Percentiles rank a stretch among this genome's conserved stretches.
Evolutionary conservation across 1,140 invertebrate genomes (phyloP).

Genomic region (Drosophila busckii): DNA sequence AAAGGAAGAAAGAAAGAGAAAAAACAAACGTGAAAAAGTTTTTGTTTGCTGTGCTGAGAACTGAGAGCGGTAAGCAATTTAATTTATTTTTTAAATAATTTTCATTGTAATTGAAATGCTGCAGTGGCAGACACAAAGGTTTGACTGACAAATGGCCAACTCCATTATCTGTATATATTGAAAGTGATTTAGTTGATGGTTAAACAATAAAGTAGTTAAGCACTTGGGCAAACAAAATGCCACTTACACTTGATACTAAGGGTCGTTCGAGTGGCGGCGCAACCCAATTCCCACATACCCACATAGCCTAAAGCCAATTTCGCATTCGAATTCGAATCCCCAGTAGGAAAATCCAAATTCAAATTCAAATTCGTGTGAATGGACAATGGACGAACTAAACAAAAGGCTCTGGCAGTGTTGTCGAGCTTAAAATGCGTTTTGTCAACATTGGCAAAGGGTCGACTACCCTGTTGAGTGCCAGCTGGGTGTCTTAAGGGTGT

Average conservation of each 20-base stretch:
- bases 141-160: constrained; percentile 18
- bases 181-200: constrained; percentile 13
- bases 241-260: constrained; percentile 22
- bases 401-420: constrained; percentile 51
- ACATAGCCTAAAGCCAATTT: too few relatives aligned
- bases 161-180: constrained; percentile 1
- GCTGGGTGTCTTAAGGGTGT: background rate
- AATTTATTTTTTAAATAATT: background rate
- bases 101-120: constrained; percentile 7
- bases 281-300: too few relatives aligned
- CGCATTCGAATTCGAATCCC: constrained; percentile 20
- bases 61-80: constrained; percentile 24
- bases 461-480: constrained; percentile 16
- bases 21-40: constrained; percentile 37
- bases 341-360: constrained; percentile 56
- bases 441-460: constrained; percentile 65
- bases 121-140: too few relatives aligned
- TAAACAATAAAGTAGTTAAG: constrained; percentile 26
- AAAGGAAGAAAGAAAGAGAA: constrained; percentile 26
- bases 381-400: constrained; percentile 47
- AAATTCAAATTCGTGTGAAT: constrained; percentile 49
- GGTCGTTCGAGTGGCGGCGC: too few relatives aligned
- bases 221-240: constrained; percentile 13
- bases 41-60: constrained; percentile 3
- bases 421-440: constrained; percentile 76